phyloP scores from a whole-genome alignment of 2,888 invertebrate genomes.

The Caradrina clavipalpis region DNA sequence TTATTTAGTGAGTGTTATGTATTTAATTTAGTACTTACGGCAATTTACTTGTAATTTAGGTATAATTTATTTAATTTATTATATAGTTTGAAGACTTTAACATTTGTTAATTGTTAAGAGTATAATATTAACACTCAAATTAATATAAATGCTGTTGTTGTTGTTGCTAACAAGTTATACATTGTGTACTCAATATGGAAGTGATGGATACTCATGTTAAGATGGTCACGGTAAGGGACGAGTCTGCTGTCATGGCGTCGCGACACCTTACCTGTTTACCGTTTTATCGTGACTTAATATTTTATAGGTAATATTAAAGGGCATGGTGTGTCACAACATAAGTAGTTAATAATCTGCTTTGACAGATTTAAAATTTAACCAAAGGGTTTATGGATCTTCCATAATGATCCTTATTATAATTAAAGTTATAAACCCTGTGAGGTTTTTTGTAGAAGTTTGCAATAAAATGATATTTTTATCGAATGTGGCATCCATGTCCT shows the following conservation, averaged over 20 bases:
- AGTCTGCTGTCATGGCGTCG: slow-evolving; percentile 53
- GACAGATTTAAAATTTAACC: slow-evolving; percentile 28
- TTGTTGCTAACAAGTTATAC: slow-evolving; percentile 90
- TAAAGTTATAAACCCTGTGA: slow-evolving; percentile 45
- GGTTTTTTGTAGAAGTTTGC: slow-evolving; percentile 44
- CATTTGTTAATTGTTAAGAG: slow-evolving; percentile 80
- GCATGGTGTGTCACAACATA: slow-evolving; percentile 77
- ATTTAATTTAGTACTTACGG: slow-evolving; percentile 38
- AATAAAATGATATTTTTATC: slow-evolving; percentile 52
- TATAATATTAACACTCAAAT: slow-evolving; percentile 82
- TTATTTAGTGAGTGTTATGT: slow-evolving; percentile 43
- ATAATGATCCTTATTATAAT: slow-evolving; percentile 30
- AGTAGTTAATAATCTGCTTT: slow-evolving; percentile 38
- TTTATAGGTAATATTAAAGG: slow-evolving; percentile 70
- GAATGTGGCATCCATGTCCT: slow-evolving; percentile 80
- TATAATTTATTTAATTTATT: slow-evolving; percentile 51
- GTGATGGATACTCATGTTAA: slow-evolving; percentile 74
- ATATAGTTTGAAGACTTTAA: slow-evolving; percentile 68
- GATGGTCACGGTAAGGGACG: slow-evolving; percentile 60
- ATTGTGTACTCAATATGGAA: slow-evolving; percentile 83
- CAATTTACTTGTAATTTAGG: slow-evolving; percentile 40
- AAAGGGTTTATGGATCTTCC: slow-evolving; percentile 24
- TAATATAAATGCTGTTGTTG: slow-evolving; percentile 90
- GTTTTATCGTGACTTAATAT: slow-evolving; percentile 75
- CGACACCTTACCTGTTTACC: slow-evolving; percentile 53